Conservation (phyloP, 2,797 vertebrate genomes). For the Percopsis omiscomaycus region DNA sequence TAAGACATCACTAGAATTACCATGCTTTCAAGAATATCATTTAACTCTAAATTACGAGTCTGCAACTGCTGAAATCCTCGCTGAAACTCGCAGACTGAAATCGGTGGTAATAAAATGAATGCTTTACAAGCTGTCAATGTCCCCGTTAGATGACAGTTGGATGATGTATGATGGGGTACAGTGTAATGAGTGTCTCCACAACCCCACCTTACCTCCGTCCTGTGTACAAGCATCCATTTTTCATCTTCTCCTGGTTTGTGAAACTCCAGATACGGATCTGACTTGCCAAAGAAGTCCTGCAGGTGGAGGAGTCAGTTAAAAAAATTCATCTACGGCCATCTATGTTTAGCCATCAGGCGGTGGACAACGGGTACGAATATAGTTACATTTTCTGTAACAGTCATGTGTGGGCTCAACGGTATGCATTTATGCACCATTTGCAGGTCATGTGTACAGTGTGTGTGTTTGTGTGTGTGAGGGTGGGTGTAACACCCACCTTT, state of each 20-base stretch:
- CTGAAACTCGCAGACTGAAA: not conserved
- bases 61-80: too few relatives aligned
- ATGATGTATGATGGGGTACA: not conserved
- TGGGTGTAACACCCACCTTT: constrained; percentile 80
- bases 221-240: constrained; percentile 98
- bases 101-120: too few relatives aligned
- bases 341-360: constrained; percentile 3
- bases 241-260: constrained; percentile 92
- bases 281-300: constrained; percentile 98
- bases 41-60: too few relatives aligned
- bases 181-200: not conserved
- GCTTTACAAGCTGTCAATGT: too few relatives aligned
- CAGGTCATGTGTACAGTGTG: constrained; percentile 18
- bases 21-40: too few relatives aligned
- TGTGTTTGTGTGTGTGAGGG: constrained; percentile 20
- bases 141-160: too few relatives aligned
- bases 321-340: too few relatives aligned
- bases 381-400: constrained; percentile 33
- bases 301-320: not conserved
- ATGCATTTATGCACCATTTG: constrained; percentile 18
- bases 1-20: too few relatives aligned
- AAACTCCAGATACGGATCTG: constrained; percentile 96
- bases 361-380: constrained; percentile 28
- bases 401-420: constrained; percentile 30
- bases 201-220: constrained; percentile 74